Base-by-base conservation (phyloP, 2,888 invertebrate species). In the Diadromus collaris region DNA sequence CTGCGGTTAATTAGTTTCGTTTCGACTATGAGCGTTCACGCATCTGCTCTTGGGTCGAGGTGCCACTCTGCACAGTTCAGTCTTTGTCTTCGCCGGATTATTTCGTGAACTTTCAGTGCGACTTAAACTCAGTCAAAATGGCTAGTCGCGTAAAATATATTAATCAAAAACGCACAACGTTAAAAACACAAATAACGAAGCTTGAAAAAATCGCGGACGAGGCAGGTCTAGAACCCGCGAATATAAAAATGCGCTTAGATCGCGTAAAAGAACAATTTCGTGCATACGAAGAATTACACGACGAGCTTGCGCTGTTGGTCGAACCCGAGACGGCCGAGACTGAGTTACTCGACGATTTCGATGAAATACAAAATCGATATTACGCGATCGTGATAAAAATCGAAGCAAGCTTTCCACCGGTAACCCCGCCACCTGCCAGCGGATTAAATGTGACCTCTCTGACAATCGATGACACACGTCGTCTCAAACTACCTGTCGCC, bases 81-180 rank as follows among this genome's bases (percentile, higher is more conserved):
- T 46, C 34, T 34, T 34, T 34, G 34, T 34, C 34, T 7, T 34
- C 34, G 9, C 34, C 34, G 34, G 9, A 34, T 7, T 7, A 34
- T 68, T 61, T 58, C 51, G 60, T 56, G 65, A 73, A 65, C 32
- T 44, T 9, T 58, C 38, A 38, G 38, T 67, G 24, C 16, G 46
- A 65, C n/a, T 9, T 41, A 24, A 48, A 29, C 16, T 34, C 32
- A 54, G 10, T 67, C 46, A 72, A 72, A 9, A 73, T 73, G 73
- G 32, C 56, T 65, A 34, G 34, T 4, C 72, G 72, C 9, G 5
- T 77, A 13, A 77, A 77, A 72, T 77, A 54, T 2, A 77, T 77
- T 2, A 72, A 71, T 61, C 77, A 77, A 77, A 77, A 67, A 67
- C 77, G 72, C 32, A 3, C 44, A 24, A 77, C 65, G 44, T 72